These are phyloP conservation scores for Eubucco bourcierii DNA, from an alignment of 2,113 vertebrate genomes.

Conservation along the genomic window DNA sequence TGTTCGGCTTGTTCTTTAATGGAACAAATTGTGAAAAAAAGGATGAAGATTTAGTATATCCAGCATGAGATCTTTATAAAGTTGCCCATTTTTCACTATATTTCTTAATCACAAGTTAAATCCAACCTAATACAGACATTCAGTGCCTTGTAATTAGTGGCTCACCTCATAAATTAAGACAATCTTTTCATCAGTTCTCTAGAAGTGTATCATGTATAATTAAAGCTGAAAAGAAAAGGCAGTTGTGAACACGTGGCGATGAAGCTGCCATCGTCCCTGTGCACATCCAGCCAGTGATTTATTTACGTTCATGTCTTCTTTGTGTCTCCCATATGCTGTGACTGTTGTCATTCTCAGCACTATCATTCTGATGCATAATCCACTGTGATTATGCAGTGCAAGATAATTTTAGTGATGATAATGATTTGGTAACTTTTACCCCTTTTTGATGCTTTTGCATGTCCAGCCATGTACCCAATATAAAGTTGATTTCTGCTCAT, in stretches of 20 bases:
- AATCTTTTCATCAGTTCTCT: background rate
- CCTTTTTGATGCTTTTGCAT: background rate
- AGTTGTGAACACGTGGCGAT: background rate
- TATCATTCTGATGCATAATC: conserved; percentile 26
- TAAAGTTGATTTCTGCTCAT: background rate
- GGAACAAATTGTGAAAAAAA: background rate
- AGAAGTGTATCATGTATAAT: background rate
- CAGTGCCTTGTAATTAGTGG: background rate
- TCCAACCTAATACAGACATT: background rate
- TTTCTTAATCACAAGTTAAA: background rate
- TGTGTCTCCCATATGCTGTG: conserved; percentile 22
- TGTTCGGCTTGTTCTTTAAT: background rate
- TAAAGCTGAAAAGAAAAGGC: background rate
- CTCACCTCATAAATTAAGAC: background rate
- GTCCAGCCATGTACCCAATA: background rate
- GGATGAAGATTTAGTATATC: background rate
- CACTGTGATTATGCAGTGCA: background rate
- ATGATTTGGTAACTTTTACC: conserved; percentile 9
- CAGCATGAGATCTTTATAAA: background rate
- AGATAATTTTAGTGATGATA: background rate
- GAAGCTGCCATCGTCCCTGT: background rate
- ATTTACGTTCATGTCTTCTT: background rate
- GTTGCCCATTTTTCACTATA: background rate
- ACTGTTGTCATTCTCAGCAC: conserved; percentile 17
- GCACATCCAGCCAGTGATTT: background rate